These are phyloP conservation scores for Agrotis puta DNA, from an alignment of 2,888 invertebrate genomes.

Conservation along the genomic window DNA sequence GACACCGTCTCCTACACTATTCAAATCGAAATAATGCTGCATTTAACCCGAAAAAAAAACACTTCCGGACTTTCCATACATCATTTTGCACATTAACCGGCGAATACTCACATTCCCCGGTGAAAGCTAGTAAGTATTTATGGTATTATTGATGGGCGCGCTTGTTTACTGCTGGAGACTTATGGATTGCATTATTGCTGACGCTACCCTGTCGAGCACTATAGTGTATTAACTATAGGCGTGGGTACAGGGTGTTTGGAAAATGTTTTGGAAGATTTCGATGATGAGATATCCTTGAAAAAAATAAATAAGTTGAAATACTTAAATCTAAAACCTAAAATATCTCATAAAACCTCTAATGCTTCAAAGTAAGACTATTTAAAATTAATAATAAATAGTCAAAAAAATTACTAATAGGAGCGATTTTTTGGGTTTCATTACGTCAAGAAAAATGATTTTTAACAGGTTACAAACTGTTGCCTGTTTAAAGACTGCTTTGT, in stretches of 20 bases:
- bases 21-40: background rate
- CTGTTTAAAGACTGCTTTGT: too few species aligned
- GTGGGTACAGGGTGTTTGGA: slow-evolving; percentile 45
- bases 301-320: too few species aligned
- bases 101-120: slow-evolving; percentile 22
- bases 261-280: background rate
- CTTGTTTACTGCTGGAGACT: slow-evolving; percentile 62
- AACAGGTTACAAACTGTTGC: too few species aligned
- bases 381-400: too few species aligned
- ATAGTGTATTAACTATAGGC: slow-evolving; percentile 52
- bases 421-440: too few species aligned
- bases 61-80: background rate
- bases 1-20: too few species aligned
- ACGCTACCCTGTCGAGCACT: slow-evolving; percentile 56
- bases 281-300: too few species aligned
- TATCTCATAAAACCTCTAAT: too few species aligned
- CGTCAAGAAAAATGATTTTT: too few species aligned
- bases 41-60: background rate
- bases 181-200: slow-evolving; percentile 67
- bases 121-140: slow-evolving; percentile 47
- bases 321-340: too few species aligned
- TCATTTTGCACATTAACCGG: slow-evolving; percentile 9
- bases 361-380: too few species aligned
- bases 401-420: too few species aligned
- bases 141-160: slow-evolving; percentile 59